Conservation (phyloP, 2,797 vertebrate genomes). For the Sandelia bainsii region DNA sequence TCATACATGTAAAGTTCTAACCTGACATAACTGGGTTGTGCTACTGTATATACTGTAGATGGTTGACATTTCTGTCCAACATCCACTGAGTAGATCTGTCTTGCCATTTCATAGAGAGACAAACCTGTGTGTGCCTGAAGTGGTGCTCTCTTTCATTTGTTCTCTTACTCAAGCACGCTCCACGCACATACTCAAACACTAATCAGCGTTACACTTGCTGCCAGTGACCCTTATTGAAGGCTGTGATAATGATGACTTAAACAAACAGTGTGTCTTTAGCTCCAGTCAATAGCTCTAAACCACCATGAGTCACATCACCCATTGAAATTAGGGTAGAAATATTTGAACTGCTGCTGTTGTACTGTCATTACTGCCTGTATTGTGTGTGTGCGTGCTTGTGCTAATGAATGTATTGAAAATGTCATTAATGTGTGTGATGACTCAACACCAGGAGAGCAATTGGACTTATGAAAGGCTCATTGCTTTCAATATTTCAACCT, state of each 20-base stretch:
- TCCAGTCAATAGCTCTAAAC: conserved; percentile 65
- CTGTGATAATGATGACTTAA: conserved; percentile 69
- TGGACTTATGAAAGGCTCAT: conserved; percentile 77
- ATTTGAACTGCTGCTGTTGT: conserved; percentile 57
- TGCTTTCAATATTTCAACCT: conserved; percentile 78
- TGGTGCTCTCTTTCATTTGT: neutral
- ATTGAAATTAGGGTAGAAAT: conserved; percentile 68
- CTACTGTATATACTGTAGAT: neutral
- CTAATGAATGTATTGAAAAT: conserved; percentile 82
- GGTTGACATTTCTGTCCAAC: conserved; percentile 1
- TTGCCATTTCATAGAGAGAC: too few species aligned
- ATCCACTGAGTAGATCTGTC: neutral
- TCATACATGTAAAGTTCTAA: conserved; percentile 17
- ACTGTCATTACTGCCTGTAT: conserved; percentile 5
- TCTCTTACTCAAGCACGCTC: conserved; percentile 12
- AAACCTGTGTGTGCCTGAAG: too few species aligned
- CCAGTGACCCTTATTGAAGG: conserved; percentile 63
- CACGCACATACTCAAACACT: conserved; percentile 23
- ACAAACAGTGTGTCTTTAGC: conserved; percentile 68
- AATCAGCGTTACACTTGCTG: conserved; percentile 40
- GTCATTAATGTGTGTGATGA: conserved; percentile 78
- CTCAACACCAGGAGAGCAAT: conserved; percentile 69
- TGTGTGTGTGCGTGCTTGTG: conserved; percentile 9
- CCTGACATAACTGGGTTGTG: neutral
- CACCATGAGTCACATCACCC: conserved; percentile 63